Base-by-base conservation (phyloP, 2,888 invertebrate genomes). In the Andricus quercusramuli region DNA sequence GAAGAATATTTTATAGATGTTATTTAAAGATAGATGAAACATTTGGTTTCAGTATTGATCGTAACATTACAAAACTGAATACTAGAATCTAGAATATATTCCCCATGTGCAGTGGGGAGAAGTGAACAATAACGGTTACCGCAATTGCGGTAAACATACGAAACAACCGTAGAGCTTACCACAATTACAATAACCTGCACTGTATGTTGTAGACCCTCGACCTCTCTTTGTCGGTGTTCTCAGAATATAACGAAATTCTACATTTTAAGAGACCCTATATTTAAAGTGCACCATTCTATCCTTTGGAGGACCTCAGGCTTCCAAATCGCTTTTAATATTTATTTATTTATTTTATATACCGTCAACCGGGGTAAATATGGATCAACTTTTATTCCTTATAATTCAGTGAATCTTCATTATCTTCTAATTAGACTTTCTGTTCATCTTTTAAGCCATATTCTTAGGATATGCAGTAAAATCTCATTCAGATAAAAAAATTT, bases 51-150 rank as follows among this genome's bases (percentile, higher is more conserved):
- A 68, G 44, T 68, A 68, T 68, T 68, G 68, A 47, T 68, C 47
- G 68, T 68, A 29, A 44, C 22, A 68, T 20, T 56, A 32, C 56
- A 56, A 32, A 74, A 56, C n/a, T 74, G 74, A 74, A 74, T 59
- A 15, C 56, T 56, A 17, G 70, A 51, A 70, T 51, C 47, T 47
- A 51, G 32, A 51, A 74, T 74, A 74, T 56, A 74, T 74, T 74
- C 56, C 56, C 56, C n/a, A 56, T 74, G 74, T 74, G 51, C 37
- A 74, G 37, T 56, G 56, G 74, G 74, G 51, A 74, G 74, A 74
- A 74, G 74, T 74, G 74, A 74, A 74, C 74, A 74, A 74, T 74
- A 74, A 74, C 74, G 56, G 74, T 74, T 74, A 74, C 74, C 74
- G 74, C 74, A 74, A 74, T 74, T 74, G 74, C 74, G 74, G 74